Base-by-base conservation (phyloP, 1,140 invertebrate genomes). In the Papilio aristodemus region DNA sequence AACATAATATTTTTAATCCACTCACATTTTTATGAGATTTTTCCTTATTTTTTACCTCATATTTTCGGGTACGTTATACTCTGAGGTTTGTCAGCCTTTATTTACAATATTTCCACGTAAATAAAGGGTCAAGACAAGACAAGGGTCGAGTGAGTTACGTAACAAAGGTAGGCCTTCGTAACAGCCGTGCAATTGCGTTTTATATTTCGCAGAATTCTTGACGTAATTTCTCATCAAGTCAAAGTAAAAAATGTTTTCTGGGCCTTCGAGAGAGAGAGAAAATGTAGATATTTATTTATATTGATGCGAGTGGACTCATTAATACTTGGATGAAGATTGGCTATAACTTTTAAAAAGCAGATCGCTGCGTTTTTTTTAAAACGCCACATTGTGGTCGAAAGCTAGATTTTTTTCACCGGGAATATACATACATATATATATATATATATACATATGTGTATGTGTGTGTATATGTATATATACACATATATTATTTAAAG, bases 91-190 rank as follows among this genome's bases (percentile, higher is more conserved):
- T 38, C 13, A 32, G n/a, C 32, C 38, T 60, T 60, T 32, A 60
- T 60, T 9, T 60, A 60, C 32, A 60, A 19, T 36, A 36, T 17
- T 60, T 60, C 58, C 32, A 36, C 58, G 32, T 60, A 60, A 38
- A 60, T 60, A 37, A 37, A 14, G 32, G 58, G 58, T 60, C n/a
- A 38, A 36, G 14, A 60, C 19, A 36, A 36, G 58, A 60, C 32
- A 36, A 60, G 58, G 58, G 58, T 60, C 27, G 58, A 38, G n/a
- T 38, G 5, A 38, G 58, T 36, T 60, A 60, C 58, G 17, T 50
- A 17, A 22, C 46, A 50, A 50, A 50, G 46, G 46, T 50, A 13
- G 46, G 2, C 46, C 46, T 19, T 50, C 46, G 10, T 50, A 50
- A 22, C 17, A 19, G 46, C 11, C 46, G 22, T 19, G 46, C 8